These are phyloP conservation scores for Disparrhopalites patrizii DNA, from an alignment of 2,888 invertebrate genomes.

Conservation along the genomic window DNA sequence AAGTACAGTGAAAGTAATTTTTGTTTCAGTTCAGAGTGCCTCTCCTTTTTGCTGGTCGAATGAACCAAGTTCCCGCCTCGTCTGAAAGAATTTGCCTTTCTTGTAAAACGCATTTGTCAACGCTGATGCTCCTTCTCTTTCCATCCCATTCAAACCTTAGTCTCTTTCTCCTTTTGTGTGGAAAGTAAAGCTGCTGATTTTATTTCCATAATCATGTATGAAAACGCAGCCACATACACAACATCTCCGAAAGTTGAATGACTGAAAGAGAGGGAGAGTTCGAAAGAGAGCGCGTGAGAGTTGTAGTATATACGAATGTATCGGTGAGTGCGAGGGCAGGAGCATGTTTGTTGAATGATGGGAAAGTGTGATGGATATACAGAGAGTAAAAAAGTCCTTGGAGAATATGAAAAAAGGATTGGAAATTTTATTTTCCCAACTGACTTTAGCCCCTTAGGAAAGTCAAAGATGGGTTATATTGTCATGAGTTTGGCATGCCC, in stretches of 20 bases:
- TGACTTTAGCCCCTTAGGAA: not conserved
- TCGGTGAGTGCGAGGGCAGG: too few species aligned
- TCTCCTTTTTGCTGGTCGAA: too few species aligned
- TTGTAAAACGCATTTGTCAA: too few species aligned
- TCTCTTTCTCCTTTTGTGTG: not conserved
- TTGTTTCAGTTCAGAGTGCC: too few species aligned
- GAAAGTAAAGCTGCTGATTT: not conserved
- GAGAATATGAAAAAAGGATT: constrained; percentile 8
- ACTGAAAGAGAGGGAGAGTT: not conserved
- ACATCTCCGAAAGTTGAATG: not conserved
- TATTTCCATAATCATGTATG: constrained; percentile 1
- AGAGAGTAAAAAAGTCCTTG: constrained; percentile 5
- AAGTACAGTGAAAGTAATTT: too few species aligned
- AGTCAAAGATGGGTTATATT: constrained; percentile 13
- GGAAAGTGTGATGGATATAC: not conserved
- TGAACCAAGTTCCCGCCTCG: too few species aligned
- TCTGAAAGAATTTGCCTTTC: too few species aligned
- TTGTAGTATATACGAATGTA: not conserved
- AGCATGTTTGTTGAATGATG: not conserved
- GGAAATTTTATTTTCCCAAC: not conserved
- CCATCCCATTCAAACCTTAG: too few species aligned
- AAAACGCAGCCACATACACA: not conserved
- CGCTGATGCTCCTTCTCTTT: too few species aligned
- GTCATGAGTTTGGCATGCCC: constrained; percentile 13
- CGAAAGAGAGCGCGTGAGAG: not conserved